A percentile compares a stretch with the other conserved stretches of the same genome.
Evolutionary conservation across 2,888 invertebrate genomes (phyloP).

Genomic region (Euzetes globulus): DNA sequence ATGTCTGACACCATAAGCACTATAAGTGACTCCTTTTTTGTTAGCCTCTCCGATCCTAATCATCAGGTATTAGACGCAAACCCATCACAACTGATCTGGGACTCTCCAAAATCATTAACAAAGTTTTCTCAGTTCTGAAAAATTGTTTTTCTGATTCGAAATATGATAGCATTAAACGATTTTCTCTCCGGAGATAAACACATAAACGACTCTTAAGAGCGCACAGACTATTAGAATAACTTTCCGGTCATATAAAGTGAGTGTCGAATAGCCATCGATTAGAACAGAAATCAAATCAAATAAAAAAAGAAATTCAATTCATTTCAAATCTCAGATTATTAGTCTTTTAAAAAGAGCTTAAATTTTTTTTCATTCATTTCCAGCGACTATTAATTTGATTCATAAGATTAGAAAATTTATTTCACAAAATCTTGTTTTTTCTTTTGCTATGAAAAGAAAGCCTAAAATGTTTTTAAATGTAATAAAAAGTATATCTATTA

Average conservation of each 20-base stretch:
- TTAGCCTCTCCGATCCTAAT: not conserved
- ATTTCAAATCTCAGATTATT: not conserved
- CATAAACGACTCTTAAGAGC: not conserved
- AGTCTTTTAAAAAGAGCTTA: too few relatives aligned
- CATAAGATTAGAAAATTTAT: too few relatives aligned
- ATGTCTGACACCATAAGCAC: too few relatives aligned
- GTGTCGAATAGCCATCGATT: not conserved
- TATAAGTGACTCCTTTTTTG: too few relatives aligned
- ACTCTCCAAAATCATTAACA: not conserved
- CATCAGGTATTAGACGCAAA: not conserved
- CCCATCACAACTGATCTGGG: not conserved
- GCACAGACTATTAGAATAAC: not conserved
- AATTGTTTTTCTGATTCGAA: not conserved
- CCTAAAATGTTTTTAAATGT: too few relatives aligned
- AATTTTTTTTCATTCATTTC: too few relatives aligned
- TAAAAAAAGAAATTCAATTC: not conserved
- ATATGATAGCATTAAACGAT: conserved; percentile 7
- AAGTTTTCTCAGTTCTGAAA: not conserved
- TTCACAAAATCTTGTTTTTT: too few relatives aligned
- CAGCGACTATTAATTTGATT: too few relatives aligned
- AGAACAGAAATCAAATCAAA: too few relatives aligned
- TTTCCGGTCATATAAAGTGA: not conserved
- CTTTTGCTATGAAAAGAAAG: too few relatives aligned
- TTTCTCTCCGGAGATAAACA: not conserved
- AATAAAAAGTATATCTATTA: not conserved